These are phyloP conservation scores for Oenanthe oenanthe DNA, from an alignment of 2,113 vertebrate species.

Conservation along the genomic window DNA sequence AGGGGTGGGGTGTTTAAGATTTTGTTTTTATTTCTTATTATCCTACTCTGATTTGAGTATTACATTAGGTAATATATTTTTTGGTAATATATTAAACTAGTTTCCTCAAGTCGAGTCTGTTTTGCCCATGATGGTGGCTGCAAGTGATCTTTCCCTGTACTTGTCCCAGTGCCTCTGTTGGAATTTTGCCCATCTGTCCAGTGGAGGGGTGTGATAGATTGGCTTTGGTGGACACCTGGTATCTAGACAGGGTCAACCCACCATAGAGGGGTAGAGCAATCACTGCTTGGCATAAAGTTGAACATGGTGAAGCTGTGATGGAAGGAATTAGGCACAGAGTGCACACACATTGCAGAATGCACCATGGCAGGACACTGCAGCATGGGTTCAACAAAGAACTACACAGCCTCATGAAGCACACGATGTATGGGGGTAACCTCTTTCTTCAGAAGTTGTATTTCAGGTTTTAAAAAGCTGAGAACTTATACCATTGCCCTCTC, in stretches of 20 bases:
- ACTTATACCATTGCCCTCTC: neutral
- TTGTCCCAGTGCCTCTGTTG: neutral
- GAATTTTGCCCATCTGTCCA: neutral
- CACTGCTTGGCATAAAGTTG: neutral
- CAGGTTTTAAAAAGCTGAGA: neutral
- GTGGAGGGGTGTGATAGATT: neutral
- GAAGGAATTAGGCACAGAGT: neutral
- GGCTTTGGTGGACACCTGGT: neutral
- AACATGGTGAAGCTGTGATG: neutral
- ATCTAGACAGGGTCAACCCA: neutral
- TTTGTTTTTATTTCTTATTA: neutral
- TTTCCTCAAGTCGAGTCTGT: fast-evolving
- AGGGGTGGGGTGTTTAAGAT: neutral
- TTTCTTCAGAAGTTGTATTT: neutral
- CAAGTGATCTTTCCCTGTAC: neutral
- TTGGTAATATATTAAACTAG: neutral
- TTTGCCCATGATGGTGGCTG: neutral
- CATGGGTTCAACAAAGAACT: neutral
- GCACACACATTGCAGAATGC: neutral
- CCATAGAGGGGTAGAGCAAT: neutral
- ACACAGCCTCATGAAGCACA: neutral
- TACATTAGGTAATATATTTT: neutral
- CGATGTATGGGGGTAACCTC: fast-evolving
- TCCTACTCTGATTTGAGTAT: neutral
- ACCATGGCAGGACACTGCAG: neutral